Conservation (phyloP, 37 sponge, comb jelly and placozoan species). For the Crambe crambe region DNA sequence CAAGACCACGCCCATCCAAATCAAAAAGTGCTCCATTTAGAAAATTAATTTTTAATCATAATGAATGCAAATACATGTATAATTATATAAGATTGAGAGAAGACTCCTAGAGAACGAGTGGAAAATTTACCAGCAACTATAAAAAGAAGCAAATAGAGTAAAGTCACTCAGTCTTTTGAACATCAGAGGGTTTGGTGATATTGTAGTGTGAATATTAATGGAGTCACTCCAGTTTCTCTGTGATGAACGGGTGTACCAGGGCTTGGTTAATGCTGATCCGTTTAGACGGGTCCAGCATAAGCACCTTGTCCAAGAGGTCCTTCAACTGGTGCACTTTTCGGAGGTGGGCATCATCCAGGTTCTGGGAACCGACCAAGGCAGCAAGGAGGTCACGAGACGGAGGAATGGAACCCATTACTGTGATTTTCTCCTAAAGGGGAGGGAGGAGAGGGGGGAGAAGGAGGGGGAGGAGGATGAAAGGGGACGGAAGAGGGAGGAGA, state of each 20-base stretch:
- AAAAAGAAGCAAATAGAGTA: too few relatives aligned
- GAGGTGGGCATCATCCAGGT: constrained; percentile 76
- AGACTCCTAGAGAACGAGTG: too few relatives aligned
- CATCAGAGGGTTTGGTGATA: too few relatives aligned
- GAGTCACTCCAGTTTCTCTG: constrained; percentile 85
- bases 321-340: constrained; percentile 89
- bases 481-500: too few relatives aligned
- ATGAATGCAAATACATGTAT: neutral
- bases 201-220: too few relatives aligned
- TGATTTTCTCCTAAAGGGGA: constrained; percentile 84
- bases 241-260: constrained; percentile 89
- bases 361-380: constrained; percentile 77
- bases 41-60: too few relatives aligned
- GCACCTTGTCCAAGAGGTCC: constrained; percentile 88
- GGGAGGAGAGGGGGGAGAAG: neutral
- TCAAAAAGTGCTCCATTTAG: neutral
- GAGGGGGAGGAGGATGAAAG: neutral
- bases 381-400: constrained; percentile 75
- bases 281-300: constrained; percentile 89
- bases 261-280: constrained; percentile 92
- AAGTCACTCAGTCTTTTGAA: too few relatives aligned
- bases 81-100: neutral
- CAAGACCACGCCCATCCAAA: too few relatives aligned
- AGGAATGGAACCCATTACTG: constrained; percentile 72
- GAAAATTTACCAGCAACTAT: too few relatives aligned